Base-by-base conservation (phyloP, 1,140 invertebrate genomes). In the Pseudomyrmex pallidus region DNA sequence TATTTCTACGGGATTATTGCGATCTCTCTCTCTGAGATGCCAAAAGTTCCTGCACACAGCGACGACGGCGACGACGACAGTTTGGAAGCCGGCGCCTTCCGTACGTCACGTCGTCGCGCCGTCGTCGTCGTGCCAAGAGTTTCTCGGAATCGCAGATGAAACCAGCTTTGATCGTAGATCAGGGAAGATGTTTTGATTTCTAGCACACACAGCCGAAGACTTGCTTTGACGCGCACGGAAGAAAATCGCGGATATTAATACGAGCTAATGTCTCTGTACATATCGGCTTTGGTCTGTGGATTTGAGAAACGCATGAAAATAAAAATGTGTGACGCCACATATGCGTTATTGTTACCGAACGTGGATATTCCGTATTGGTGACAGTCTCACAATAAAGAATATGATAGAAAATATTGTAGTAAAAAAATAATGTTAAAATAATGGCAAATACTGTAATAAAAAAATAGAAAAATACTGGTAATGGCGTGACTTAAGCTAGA, bases 101-200 rank as follows among this genome's bases (percentile, higher is more conserved):
- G 44, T 15, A 48, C n/a, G 9, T 25, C 35, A 68, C 57, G 52
- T 35, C 17, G n/a, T 25, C 25, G 25, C 25, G 25, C 5, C 17
- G 48, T 35, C 52, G 17, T 48, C 35, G 50, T 52, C 46, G 84
- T 87, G 84, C 85, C 85, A 87, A 87, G 84, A 76, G n/a, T 61
- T 87, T 87, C 84, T 66, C 25, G 66, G 85, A 86, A 85, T 76
- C 72, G 2, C 52, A 61, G 48, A 12, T 77, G n/a, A 25, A 83
- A 56, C 59, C 52, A 46, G 80, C 85, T 87, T 86, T 78, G 85
- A 87, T 87, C 66, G 35, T 70, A 59, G 72, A 84, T 85, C 80
- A 83, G 4, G 67, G 13, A 63, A 70, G 66, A 67, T 73, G 73
- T 87, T 84, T 87, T 72, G 85, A 87, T 86, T 84, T 76, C 73